These are phyloP conservation scores for Bursaphelenchus mucronatus DNA, from an alignment of 1,140 invertebrate species.

Conservation along the genomic window DNA sequence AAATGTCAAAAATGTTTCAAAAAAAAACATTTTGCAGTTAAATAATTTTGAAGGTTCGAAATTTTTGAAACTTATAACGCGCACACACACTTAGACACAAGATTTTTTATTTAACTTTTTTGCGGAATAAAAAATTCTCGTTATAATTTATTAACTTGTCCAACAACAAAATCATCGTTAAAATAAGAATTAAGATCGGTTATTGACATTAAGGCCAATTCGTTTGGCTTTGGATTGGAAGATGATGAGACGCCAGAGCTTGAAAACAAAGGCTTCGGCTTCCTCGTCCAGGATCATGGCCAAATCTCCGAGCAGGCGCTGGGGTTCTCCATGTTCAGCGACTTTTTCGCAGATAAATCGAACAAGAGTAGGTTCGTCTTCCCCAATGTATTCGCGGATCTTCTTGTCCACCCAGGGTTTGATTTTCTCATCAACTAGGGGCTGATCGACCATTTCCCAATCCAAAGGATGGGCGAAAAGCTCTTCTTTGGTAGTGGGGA, in stretches of 20 bases:
- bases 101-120: too few relatives aligned
- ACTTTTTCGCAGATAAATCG: slow-evolving; percentile 99
- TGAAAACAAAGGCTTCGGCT: slow-evolving; percentile 97
- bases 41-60: too few relatives aligned
- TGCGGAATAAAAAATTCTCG: too few relatives aligned
- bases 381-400: slow-evolving; percentile 97
- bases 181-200: too few relatives aligned
- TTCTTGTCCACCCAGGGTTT: slow-evolving; percentile 99
- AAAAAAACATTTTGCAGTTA: slow-evolving; percentile 2
- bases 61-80: too few relatives aligned
- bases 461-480: slow-evolving; percentile 88
- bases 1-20: slow-evolving; percentile 1
- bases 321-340: slow-evolving; percentile 80
- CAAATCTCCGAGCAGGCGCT: slow-evolving; percentile 91
- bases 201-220: slow-evolving; percentile 47
- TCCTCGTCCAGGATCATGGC: slow-evolving; percentile 98
- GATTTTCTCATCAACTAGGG: slow-evolving; percentile 91
- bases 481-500: slow-evolving; percentile 91
- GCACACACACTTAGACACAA: too few relatives aligned
- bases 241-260: slow-evolving; percentile 98
- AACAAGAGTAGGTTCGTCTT: slow-evolving; percentile 93
- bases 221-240: slow-evolving; percentile 99
- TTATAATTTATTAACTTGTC: too few relatives aligned
- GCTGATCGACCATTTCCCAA: slow-evolving; percentile 78
- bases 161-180: too few relatives aligned